These are phyloP conservation scores for Agriopis marginaria DNA, from an alignment of 2,888 invertebrate species.

Conservation along the genomic window DNA sequence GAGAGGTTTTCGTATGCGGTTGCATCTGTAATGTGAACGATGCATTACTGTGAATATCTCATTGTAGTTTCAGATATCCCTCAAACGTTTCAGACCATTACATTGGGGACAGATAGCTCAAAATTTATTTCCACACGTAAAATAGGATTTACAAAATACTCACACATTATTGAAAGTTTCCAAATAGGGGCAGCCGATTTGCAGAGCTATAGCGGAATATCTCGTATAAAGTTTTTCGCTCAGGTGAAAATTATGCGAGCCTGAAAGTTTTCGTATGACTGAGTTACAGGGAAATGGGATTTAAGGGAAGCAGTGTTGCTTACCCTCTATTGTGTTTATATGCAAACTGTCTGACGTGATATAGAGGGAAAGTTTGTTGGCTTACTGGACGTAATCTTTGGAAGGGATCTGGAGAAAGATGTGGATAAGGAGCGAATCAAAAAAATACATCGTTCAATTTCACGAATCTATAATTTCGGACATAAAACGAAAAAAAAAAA, in stretches of 20 bases:
- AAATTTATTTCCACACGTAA: slow-evolving; percentile 12
- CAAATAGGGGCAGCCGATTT: slow-evolving; percentile 91
- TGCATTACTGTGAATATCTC: neutral
- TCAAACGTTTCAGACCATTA: neutral
- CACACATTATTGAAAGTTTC: slow-evolving; percentile 91
- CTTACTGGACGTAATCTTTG: slow-evolving; percentile 13
- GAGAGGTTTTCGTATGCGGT: no score
- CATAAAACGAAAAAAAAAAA: no score
- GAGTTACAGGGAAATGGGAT: slow-evolving; percentile 33
- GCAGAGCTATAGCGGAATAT: slow-evolving; percentile 92
- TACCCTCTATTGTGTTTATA: slow-evolving; percentile 35
- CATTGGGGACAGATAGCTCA: slow-evolving; percentile 1
- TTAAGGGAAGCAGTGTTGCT: slow-evolving; percentile 24
- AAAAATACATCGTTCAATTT: no score
- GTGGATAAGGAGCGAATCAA: neutral
- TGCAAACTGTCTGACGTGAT: slow-evolving; percentile 27
- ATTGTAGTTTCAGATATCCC: neutral
- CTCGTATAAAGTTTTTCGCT: slow-evolving; percentile 92
- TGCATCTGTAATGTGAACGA: no score
- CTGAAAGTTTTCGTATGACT: slow-evolving; percentile 66
- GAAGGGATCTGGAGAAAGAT: slow-evolving; percentile 5
- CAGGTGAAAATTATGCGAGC: slow-evolving; percentile 89
- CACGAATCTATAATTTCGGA: no score
- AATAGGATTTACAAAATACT: slow-evolving; percentile 54
- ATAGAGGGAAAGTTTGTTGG: slow-evolving; percentile 10